Percentiles rank a stretch among this genome's conserved stretches.
These are phyloP conservation scores for Thysanoteuthis rhombus DNA, from an alignment of 2,888 invertebrate species.

Conservation along the genomic window DNA sequence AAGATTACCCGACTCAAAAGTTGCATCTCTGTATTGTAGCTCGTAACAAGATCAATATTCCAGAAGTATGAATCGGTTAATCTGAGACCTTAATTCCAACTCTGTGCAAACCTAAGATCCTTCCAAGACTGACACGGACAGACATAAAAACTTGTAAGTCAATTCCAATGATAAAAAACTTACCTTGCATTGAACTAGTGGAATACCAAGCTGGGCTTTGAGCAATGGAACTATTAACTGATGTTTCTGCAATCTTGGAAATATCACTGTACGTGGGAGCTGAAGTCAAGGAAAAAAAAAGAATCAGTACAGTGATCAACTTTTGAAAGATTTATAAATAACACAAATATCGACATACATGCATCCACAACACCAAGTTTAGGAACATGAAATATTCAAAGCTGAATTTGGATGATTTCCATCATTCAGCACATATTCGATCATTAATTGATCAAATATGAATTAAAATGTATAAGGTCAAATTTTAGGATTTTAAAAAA, in stretches of 20 bases:
- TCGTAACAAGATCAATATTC: too few relatives aligned
- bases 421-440: background rate
- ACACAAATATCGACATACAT: background rate
- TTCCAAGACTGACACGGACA: too few relatives aligned
- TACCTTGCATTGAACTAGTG: background rate
- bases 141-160: too few relatives aligned
- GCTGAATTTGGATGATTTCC: background rate
- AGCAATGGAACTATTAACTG: background rate
- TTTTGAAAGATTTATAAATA: background rate
- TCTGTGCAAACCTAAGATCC: too few relatives aligned
- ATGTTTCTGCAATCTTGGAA: background rate
- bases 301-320: too few relatives aligned
- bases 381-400: background rate
- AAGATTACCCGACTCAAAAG: too few relatives aligned
- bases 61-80: too few relatives aligned
- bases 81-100: too few relatives aligned
- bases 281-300: background rate
- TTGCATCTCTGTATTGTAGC: too few relatives aligned
- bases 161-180: background rate
- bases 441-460: background rate
- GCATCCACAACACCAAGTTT: background rate
- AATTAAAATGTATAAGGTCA: too few relatives aligned
- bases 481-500: too few relatives aligned
- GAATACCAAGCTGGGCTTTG: constrained; percentile 23
- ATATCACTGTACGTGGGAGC: background rate